phyloP scores from a whole-genome alignment of 2,113 vertebrate species.

The Corvus cornix region DNA sequence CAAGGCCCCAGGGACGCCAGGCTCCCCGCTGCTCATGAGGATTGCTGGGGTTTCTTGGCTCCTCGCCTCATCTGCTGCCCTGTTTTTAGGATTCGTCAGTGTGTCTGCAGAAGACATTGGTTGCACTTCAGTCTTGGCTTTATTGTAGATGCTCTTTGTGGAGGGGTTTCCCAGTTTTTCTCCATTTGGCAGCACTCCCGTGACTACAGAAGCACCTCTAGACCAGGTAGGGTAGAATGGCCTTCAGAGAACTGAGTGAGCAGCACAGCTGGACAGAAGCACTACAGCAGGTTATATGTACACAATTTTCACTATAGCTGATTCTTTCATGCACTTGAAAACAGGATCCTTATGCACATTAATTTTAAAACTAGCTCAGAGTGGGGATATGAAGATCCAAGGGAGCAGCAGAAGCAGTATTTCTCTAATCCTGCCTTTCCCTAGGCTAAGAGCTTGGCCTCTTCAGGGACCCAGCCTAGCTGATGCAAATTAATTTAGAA shows the following conservation, averaged over 20 bases:
- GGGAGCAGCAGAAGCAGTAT: not conserved
- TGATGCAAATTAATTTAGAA: not conserved
- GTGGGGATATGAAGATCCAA: not conserved
- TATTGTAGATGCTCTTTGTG: not conserved
- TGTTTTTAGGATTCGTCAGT: no score
- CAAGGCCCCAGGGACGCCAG: not conserved
- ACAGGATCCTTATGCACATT: not conserved
- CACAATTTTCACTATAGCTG: not conserved
- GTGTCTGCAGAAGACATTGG: not conserved
- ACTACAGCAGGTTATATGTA: not conserved
- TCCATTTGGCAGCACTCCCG: not conserved
- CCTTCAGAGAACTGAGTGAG: not conserved
- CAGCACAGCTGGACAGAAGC: not conserved
- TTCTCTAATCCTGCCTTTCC: not conserved
- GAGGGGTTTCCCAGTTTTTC: not conserved
- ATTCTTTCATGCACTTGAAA: not conserved
- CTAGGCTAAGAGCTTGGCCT: not conserved
- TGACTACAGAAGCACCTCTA: not conserved
- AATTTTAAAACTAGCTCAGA: not conserved
- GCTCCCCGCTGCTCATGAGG: rapidly evolving
- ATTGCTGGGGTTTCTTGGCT: not conserved
- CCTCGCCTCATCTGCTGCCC: not conserved
- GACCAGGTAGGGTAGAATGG: no score
- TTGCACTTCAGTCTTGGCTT: not conserved
- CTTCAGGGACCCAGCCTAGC: not conserved